These are phyloP conservation scores for Nephrotoma flavescens DNA, from an alignment of 2,888 invertebrate species.

Conservation along the genomic window DNA sequence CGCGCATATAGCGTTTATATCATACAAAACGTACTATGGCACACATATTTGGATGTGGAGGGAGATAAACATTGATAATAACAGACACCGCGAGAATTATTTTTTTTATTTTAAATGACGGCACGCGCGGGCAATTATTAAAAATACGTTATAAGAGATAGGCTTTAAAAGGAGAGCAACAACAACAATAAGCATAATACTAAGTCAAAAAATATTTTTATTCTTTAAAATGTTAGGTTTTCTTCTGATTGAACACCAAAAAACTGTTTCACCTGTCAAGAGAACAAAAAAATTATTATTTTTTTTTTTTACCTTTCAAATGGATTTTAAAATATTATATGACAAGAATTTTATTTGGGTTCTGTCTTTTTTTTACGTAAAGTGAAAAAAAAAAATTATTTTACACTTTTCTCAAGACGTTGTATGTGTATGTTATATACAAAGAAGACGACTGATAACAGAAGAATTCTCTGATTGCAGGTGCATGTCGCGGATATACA, in stretches of 20 bases:
- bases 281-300: background rate
- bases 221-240: background rate
- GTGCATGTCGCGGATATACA: background rate
- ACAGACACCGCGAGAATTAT: background rate
- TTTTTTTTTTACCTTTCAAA: background rate
- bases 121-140: slow-evolving; percentile 1
- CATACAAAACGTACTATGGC: background rate
- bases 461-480: background rate
- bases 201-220: background rate
- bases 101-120: background rate
- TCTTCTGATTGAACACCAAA: background rate
- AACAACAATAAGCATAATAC: background rate
- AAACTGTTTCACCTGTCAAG: background rate
- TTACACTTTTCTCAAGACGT: background rate
- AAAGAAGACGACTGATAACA: background rate
- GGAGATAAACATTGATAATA: background rate
- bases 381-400: background rate
- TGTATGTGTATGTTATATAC: background rate
- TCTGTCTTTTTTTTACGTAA: background rate
- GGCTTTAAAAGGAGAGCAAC: background rate
- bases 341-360: background rate
- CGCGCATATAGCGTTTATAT: background rate
- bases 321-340: background rate
- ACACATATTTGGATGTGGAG: background rate
- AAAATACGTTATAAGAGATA: background rate